A percentile compares a stretch with the other conserved stretches of the same genome.
Evolutionary conservation across 2,888 invertebrate species (phyloP).

Genomic region (Zele albiditarsus): DNA sequence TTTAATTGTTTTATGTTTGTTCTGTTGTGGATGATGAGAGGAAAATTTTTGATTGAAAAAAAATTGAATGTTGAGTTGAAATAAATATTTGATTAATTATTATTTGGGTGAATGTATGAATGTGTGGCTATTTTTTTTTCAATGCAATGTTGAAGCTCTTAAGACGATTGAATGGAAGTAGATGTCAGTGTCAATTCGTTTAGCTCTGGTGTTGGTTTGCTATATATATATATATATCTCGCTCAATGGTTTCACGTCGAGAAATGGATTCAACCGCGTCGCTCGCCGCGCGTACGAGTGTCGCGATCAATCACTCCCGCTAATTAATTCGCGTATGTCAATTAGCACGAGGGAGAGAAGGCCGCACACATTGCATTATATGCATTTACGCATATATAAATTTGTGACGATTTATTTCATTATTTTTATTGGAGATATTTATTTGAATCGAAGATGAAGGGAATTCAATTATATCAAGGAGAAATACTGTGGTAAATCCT

Average conservation of each 20-base stretch:
- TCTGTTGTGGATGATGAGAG: no score
- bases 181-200: conserved; percentile 25
- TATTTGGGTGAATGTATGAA: not conserved
- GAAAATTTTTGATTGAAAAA: no score
- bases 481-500: no score
- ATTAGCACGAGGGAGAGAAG: conserved; percentile 55
- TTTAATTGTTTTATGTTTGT: no score
- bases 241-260: conserved; percentile 35
- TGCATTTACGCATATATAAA: conserved; percentile 24
- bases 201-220: not conserved
- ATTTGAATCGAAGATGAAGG: not conserved
- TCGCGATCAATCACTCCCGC: conserved; percentile 64
- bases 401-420: not conserved
- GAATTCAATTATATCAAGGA: not conserved
- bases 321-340: conserved; percentile 71
- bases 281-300: not conserved
- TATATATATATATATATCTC: conserved; percentile 24
- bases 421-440: not conserved
- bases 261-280: conserved; percentile 11
- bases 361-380: not conserved
- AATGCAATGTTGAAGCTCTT: not conserved
- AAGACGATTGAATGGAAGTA: conserved; percentile 28
- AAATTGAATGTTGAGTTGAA: not conserved
- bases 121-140: not conserved
- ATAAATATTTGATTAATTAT: not conserved